Conservation (phyloP, 2,888 invertebrate genomes). For the Heteromurus nitidus region DNA sequence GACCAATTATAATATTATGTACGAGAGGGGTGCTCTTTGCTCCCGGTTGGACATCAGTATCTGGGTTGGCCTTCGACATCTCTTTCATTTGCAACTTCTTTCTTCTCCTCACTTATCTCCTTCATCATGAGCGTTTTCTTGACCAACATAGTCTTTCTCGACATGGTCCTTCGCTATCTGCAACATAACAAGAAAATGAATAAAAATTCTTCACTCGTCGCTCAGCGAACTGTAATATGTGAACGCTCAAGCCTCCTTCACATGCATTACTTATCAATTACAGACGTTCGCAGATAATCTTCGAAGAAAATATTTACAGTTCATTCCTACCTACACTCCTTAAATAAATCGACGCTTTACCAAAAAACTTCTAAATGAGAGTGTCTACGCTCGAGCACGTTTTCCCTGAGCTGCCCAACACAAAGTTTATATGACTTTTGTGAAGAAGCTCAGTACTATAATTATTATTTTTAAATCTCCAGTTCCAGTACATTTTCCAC, state of each 20-base stretch:
- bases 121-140: constrained; percentile 28
- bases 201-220: not conserved
- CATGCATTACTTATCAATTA: not conserved
- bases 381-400: no score
- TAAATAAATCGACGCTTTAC: not conserved
- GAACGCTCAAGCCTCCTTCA: no score
- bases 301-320: not conserved
- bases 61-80: constrained; percentile 63
- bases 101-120: constrained; percentile 52
- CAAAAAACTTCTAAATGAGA: no score
- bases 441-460: not conserved
- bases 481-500: not conserved
- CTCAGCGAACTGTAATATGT: no score
- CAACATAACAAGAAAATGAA: constrained; percentile 47
- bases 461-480: not conserved
- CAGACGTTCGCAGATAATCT: not conserved
- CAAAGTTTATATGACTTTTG: no score
- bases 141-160: constrained; percentile 10
- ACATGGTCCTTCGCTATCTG: constrained; percentile 57
- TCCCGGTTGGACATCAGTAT: constrained; percentile 49
- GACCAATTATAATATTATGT: constrained; percentile 34
- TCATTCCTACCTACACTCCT: not conserved
- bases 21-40: constrained; percentile 53
- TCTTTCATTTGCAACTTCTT: constrained; percentile 55
- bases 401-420: no score